These are phyloP conservation scores for Autographa pulchrina DNA, from an alignment of 2,888 invertebrate species.

Conservation along the genomic window DNA sequence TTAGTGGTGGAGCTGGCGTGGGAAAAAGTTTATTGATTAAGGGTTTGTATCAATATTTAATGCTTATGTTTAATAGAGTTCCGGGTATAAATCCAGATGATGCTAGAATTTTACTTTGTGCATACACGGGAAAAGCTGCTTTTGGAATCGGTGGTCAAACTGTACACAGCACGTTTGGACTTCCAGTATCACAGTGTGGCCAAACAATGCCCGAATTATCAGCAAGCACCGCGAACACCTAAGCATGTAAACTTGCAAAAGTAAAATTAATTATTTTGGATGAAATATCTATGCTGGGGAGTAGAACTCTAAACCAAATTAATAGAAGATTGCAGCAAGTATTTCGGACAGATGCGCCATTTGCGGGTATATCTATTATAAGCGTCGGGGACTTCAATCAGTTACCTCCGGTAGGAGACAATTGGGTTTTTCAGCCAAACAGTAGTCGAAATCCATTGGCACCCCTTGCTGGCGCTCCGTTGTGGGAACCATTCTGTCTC, in stretches of 20 bases:
- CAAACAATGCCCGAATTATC: slow-evolving; percentile 15
- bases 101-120: slow-evolving; percentile 52
- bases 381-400: slow-evolving; percentile 25
- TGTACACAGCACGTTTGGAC: slow-evolving; percentile 55
- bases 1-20: slow-evolving; percentile 34
- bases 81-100: slow-evolving; percentile 46
- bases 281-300: slow-evolving; percentile 22
- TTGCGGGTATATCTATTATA: slow-evolving; percentile 29
- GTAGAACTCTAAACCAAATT: slow-evolving; percentile 24
- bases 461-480: slow-evolving; percentile 28
- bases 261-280: slow-evolving; percentile 29
- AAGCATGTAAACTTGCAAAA: slow-evolving; percentile 15
- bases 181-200: slow-evolving; percentile 7
- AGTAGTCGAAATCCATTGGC: slow-evolving; percentile 29
- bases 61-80: slow-evolving; percentile 42
- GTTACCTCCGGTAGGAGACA: slow-evolving; percentile 39
- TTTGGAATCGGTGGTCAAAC: slow-evolving; percentile 57
- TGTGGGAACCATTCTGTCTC: slow-evolving; percentile 28
- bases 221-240: slow-evolving; percentile 11
- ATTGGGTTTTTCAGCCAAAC: slow-evolving; percentile 34
- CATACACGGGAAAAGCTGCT: slow-evolving; percentile 56
- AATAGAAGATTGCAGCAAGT: slow-evolving; percentile 19
- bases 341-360: slow-evolving; percentile 17
- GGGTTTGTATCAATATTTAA: slow-evolving; percentile 55
- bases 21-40: slow-evolving; percentile 12